phyloP scores from a whole-genome alignment of 2,797 vertebrate species.

The Enteromius radiatus region DNA sequence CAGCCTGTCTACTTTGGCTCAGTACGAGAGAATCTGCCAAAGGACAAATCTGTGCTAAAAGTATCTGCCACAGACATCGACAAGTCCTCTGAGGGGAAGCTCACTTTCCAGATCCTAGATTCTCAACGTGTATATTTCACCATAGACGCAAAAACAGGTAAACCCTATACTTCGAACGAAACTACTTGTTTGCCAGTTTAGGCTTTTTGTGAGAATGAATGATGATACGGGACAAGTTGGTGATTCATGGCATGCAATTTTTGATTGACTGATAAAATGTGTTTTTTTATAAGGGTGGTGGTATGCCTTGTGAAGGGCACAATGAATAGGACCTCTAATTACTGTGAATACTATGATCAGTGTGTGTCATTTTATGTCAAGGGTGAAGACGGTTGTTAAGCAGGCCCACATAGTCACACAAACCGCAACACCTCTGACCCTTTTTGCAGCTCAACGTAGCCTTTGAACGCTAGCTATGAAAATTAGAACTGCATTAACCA shows the following conservation, averaged over 20 bases:
- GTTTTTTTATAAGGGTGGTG: conserved; percentile 25
- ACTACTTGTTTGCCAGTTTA: background rate
- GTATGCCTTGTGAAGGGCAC: conserved; percentile 23
- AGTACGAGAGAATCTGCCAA: conserved; percentile 84
- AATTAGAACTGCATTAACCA: conserved; percentile 64
- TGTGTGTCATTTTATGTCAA: conserved; percentile 35
- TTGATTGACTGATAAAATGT: conserved; percentile 26
- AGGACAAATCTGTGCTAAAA: conserved; percentile 80
- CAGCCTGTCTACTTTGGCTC: conserved; percentile 89
- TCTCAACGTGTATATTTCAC: conserved; percentile 82
- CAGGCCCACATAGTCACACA: conserved; percentile 21
- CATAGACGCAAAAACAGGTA: conserved; percentile 88
- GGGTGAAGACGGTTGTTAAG: conserved; percentile 47
- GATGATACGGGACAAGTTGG: background rate
- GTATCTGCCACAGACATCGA: conserved; percentile 87
- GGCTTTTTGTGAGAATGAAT: background rate
- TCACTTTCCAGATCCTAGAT: conserved; percentile 87
- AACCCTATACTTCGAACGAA: conserved; percentile 37
- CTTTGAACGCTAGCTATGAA: conserved; percentile 68
- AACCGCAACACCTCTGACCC: conserved; percentile 62
- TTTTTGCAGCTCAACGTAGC: conserved; percentile 55
- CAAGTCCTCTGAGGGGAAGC: conserved; percentile 83
- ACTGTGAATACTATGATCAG: conserved; percentile 49
- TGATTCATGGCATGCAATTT: conserved; percentile 27
- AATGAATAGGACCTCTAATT: conserved; percentile 51